Percentiles rank a stretch among this genome's conserved stretches.
These are phyloP conservation scores for Neosilurus hyrtlii DNA, from an alignment of 2,797 vertebrate genomes.

Conservation along the genomic window DNA sequence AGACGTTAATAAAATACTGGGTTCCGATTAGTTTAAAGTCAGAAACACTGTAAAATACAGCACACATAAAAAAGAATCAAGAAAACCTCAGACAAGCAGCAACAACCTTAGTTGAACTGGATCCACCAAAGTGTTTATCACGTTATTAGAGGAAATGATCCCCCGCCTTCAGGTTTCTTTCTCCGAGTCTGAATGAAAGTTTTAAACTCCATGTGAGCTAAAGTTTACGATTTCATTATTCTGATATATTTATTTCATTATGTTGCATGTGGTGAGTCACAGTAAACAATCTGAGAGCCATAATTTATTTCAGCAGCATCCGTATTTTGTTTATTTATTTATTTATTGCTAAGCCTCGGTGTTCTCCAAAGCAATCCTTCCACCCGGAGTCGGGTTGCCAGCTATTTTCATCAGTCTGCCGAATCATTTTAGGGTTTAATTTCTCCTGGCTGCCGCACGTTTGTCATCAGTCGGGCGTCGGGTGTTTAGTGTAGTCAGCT, in stretches of 20 bases:
- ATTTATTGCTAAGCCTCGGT: not conserved
- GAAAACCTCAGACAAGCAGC: not conserved
- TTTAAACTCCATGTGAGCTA: no score
- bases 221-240: not conserved
- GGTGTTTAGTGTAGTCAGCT: conserved; percentile 14
- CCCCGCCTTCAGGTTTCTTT: no score
- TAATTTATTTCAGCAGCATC: not conserved
- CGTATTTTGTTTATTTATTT: no score
- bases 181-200: no score
- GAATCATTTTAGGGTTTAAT: conserved; percentile 36
- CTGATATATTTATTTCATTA: not conserved
- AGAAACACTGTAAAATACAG: no score
- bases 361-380: not conserved
- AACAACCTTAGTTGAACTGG: not conserved
- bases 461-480: conserved; percentile 35
- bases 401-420: conserved; percentile 41
- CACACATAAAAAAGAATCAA: not conserved
- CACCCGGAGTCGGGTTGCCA: conserved; percentile 16
- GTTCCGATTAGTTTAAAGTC: not conserved
- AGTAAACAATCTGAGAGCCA: not conserved
- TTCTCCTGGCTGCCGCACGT: conserved; percentile 31
- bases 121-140: no score
- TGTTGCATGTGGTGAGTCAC: not conserved
- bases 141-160: no score
- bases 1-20: not conserved